phyloP scores from a whole-genome alignment of 2,888 invertebrate genomes.

The Ophion ellenae region DNA sequence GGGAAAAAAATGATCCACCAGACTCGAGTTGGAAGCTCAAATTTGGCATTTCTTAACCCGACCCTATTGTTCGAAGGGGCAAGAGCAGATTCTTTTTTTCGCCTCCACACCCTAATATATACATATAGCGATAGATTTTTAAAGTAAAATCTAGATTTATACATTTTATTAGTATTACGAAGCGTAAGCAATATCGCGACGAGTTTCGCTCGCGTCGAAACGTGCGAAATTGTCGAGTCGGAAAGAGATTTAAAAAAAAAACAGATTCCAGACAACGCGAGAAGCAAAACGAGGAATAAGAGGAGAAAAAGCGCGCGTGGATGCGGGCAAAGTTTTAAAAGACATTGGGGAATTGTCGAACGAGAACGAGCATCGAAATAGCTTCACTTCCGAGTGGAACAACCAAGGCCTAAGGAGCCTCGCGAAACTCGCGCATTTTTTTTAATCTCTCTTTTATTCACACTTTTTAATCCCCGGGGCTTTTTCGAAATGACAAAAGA shows the following conservation, averaged over 20 bases:
- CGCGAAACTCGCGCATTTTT: conserved; percentile 56
- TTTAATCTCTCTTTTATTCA: not conserved
- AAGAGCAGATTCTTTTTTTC: not conserved
- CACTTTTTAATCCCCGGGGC: conserved; percentile 16
- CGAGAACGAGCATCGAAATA: conserved; percentile 37
- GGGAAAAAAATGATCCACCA: not conserved
- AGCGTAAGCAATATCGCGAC: conserved; percentile 51
- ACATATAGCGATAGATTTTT: conserved; percentile 73
- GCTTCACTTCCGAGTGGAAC: conserved; percentile 35
- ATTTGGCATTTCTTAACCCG: not conserved
- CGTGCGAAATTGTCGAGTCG: conserved; percentile 29
- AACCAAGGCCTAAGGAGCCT: conserved; percentile 54
- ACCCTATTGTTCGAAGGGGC: not conserved
- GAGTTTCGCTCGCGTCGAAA: conserved; percentile 37
- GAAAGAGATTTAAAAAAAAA: conserved; percentile 1
- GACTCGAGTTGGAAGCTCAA: not conserved
- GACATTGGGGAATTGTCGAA: conserved; percentile 22
- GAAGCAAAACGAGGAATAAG: conserved; percentile 3
- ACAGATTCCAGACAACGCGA: conserved; percentile 23
- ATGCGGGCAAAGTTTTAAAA: conserved; percentile 25
- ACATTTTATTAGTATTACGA: conserved; percentile 69
- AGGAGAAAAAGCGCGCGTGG: conserved; percentile 2
- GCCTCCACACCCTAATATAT: not conserved
- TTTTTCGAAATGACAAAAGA: not conserved
- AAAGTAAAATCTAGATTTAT: conserved; percentile 79